Evolutionary conservation across 2,113 vertebrate species (phyloP).

Genomic region (Onychostruthus taczanowskii): DNA sequence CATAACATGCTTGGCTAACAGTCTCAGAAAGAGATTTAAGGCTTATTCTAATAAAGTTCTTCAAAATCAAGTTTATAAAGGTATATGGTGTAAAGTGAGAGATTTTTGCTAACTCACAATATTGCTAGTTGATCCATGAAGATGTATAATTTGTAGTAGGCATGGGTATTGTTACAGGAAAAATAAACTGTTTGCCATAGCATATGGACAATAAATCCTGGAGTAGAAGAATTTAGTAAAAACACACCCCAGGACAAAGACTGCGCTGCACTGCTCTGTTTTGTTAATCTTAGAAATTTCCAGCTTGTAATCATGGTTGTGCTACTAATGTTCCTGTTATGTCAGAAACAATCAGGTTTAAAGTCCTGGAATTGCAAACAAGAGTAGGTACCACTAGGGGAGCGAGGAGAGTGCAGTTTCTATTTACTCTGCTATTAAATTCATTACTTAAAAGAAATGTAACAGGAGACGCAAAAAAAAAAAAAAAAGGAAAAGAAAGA

Average conservation of each 20-base stretch:
- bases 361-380: not conserved
- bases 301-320: not conserved
- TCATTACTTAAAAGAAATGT: not conserved
- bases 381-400: not conserved
- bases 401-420: not conserved
- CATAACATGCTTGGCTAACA: not conserved
- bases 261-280: not conserved
- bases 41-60: not conserved
- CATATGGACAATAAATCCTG: not conserved
- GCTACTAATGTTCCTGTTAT: not conserved
- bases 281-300: not conserved
- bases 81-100: not conserved
- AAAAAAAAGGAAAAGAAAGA: not conserved
- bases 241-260: not conserved
- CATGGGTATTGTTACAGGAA: not conserved
- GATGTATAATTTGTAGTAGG: not conserved
- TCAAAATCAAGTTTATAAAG: not conserved
- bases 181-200: not conserved
- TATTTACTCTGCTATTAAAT: not conserved
- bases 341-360: slow-evolving; percentile 5
- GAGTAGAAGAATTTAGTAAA: not conserved
- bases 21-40: not conserved
- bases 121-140: not conserved
- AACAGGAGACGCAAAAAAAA: not conserved
- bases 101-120: not conserved